phyloP scores from a whole-genome alignment of 2,113 vertebrate species.

The Callospermophilus lateralis region DNA sequence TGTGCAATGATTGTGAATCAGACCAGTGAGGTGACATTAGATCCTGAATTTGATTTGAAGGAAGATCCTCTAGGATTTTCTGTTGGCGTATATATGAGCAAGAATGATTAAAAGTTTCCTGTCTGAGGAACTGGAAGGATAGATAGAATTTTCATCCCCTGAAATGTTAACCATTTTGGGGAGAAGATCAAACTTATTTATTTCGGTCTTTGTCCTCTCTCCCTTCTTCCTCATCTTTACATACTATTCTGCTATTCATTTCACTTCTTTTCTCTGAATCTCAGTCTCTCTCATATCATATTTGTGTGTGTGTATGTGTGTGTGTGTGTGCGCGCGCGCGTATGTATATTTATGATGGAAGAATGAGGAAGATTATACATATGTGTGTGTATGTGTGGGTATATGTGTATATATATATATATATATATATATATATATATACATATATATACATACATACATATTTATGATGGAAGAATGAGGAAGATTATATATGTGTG shows the following conservation, averaged over 20 bases:
- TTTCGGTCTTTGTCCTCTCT: background rate
- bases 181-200: background rate
- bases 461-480: too few species aligned
- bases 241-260: background rate
- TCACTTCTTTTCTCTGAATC: background rate
- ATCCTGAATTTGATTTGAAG: background rate
- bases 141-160: background rate
- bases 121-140: conserved; percentile 1
- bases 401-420: too few species aligned
- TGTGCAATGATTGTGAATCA: conserved; percentile 6
- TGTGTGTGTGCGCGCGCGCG: too few species aligned
- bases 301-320: too few species aligned
- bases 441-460: too few species aligned
- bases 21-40: background rate
- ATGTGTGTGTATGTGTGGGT: rapidly evolving
- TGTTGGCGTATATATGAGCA: background rate
- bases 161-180: background rate
- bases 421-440: too few species aligned
- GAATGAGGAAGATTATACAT: too few species aligned
- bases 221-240: background rate
- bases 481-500: too few species aligned
- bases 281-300: too few species aligned
- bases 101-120: conserved; percentile 32
- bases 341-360: too few species aligned
- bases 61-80: background rate